These are phyloP conservation scores for Anorthoa munda DNA, from an alignment of 2,888 invertebrate species.

Conservation along the genomic window DNA sequence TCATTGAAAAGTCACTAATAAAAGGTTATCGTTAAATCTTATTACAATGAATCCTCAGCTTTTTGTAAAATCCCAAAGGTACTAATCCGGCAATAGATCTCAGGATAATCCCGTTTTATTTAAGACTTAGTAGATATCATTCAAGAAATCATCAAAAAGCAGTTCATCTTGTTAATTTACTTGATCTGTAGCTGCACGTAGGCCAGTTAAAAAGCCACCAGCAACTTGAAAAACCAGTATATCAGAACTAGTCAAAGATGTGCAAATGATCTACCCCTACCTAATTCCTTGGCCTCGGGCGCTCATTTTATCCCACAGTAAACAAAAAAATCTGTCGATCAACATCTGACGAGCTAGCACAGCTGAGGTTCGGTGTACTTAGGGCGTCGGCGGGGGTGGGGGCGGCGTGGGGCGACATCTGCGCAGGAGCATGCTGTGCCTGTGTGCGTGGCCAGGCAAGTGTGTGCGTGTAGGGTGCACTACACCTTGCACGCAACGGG, in stretches of 20 bases:
- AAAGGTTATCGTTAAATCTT: slow-evolving; percentile 8
- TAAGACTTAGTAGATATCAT: slow-evolving; percentile 1
- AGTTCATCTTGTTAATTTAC: slow-evolving; percentile 18
- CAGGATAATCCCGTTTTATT: slow-evolving; percentile 8
- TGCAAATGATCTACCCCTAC: slow-evolving; percentile 66
- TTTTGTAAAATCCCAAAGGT: not conserved
- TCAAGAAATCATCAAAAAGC: slow-evolving; percentile 7
- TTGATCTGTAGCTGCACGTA: slow-evolving; percentile 17
- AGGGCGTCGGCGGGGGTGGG: slow-evolving; percentile 71
- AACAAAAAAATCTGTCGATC: slow-evolving; percentile 84
- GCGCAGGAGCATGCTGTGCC: slow-evolving; percentile 71
- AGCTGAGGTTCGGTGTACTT: slow-evolving; percentile 86
- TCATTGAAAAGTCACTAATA: slow-evolving; percentile 6
- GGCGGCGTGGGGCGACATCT: slow-evolving; percentile 74
- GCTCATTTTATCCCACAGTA: slow-evolving; percentile 73
- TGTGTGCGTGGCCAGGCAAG: slow-evolving; percentile 67
- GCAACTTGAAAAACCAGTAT: slow-evolving; percentile 49
- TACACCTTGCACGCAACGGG: slow-evolving; percentile 90
- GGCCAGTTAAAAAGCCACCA: slow-evolving; percentile 23
- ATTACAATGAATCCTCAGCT: not conserved
- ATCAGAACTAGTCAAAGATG: slow-evolving; percentile 57
- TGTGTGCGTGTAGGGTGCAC: slow-evolving; percentile 79
- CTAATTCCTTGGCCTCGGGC: slow-evolving; percentile 66
- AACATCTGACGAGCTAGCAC: slow-evolving; percentile 86
- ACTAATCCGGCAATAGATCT: slow-evolving; percentile 13